Conservation (phyloP, 2,113 vertebrate genomes). For the Corynorhinus townsendii region DNA sequence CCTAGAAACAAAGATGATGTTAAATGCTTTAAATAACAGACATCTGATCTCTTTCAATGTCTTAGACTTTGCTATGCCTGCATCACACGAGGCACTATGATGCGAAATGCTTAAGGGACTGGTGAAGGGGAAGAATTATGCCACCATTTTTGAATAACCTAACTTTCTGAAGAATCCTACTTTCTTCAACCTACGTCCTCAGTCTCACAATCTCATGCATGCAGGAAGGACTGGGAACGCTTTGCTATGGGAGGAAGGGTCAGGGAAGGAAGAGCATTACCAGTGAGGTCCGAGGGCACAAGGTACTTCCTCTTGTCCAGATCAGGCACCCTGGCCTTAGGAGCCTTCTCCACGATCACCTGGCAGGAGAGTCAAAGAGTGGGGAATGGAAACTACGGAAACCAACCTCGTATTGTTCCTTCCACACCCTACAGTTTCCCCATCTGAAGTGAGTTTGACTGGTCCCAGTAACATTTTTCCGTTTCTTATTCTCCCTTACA, state of each 20-base stretch:
- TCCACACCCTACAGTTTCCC: no score
- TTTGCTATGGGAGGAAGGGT: neutral
- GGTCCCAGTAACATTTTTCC: neutral
- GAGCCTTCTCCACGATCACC: slow-evolving; percentile 96
- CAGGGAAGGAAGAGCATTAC: slow-evolving; percentile 74
- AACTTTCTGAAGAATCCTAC: neutral
- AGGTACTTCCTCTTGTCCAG: slow-evolving; percentile 98
- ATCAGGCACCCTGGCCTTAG: slow-evolving; percentile 94
- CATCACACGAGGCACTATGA: neutral
- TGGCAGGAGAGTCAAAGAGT: slow-evolving; percentile 58
- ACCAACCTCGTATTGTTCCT: neutral
- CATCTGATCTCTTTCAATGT: neutral
- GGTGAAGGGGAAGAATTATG: neutral
- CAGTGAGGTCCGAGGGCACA: slow-evolving; percentile 96
- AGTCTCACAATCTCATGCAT: neutral
- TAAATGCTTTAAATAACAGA: neutral
- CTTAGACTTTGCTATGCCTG: neutral
- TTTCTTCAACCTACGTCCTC: neutral
- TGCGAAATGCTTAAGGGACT: neutral
- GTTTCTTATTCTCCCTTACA: neutral
- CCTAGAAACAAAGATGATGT: neutral
- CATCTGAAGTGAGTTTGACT: neutral
- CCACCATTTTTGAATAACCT: neutral
- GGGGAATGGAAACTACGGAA: neutral
- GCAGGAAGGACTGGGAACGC: neutral